Evolutionary conservation across 2,888 invertebrate species (phyloP).

Genomic region (Stomorhina lunata): DNA sequence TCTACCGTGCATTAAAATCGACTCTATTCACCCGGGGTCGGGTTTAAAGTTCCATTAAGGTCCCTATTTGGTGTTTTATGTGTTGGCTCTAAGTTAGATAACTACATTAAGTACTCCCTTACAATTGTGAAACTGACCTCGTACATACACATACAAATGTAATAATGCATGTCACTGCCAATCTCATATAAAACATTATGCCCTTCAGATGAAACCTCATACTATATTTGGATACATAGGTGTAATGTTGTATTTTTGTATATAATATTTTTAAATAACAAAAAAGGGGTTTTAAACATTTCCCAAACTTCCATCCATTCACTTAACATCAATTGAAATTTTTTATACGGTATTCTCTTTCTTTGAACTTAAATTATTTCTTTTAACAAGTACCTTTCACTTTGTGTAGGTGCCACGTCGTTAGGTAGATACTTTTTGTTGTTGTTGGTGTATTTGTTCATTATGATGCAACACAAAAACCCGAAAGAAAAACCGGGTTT

Average conservation of each 20-base stretch:
- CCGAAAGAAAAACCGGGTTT: slow-evolving; percentile 40
- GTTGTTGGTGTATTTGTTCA: neutral
- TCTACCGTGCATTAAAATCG: too few species aligned
- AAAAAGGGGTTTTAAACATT: neutral
- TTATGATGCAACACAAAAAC: slow-evolving; percentile 15
- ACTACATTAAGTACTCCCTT: too few species aligned
- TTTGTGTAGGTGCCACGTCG: slow-evolving; percentile 49
- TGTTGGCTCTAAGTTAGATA: too few species aligned
- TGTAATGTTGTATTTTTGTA: too few species aligned
- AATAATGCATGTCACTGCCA: slow-evolving; percentile 27
- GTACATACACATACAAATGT: slow-evolving; percentile 17
- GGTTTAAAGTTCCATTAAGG: too few species aligned
- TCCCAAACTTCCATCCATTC: neutral
- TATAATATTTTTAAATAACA: slow-evolving; percentile 50
- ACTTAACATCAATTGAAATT: slow-evolving; percentile 26
- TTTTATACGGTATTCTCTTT: slow-evolving; percentile 9
- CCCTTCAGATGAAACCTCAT: slow-evolving; percentile 27
- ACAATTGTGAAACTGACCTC: too few species aligned
- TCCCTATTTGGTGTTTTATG: too few species aligned
- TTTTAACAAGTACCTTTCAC: slow-evolving; percentile 46
- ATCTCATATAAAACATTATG: slow-evolving; percentile 1
- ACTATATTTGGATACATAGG: too few species aligned
- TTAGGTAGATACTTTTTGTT: neutral
- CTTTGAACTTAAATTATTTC: slow-evolving; percentile 15
- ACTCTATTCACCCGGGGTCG: too few species aligned